phyloP scores from a whole-genome alignment of 2,113 vertebrate species.

The Dipodomys merriami region DNA sequence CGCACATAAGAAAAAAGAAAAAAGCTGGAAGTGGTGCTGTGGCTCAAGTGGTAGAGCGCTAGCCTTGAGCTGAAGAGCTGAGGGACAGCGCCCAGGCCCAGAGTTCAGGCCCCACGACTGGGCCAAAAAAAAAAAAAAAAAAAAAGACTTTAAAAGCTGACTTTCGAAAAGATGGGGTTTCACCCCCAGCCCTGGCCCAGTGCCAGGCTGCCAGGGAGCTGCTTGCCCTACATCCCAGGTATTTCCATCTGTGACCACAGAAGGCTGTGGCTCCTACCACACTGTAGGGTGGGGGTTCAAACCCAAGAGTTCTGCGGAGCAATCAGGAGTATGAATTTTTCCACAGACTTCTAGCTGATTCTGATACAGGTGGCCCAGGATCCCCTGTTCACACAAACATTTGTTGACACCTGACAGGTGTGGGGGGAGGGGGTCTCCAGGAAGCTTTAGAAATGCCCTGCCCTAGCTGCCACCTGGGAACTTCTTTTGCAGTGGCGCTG shows the following conservation, averaged over 20 bases:
- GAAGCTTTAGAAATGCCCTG: slow-evolving; percentile 11
- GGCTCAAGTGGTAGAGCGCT: too few species aligned
- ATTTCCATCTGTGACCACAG: background rate
- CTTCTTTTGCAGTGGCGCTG: background rate
- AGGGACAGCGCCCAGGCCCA: too few species aligned
- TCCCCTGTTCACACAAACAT: background rate
- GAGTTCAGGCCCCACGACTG: too few species aligned
- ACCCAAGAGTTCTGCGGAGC: background rate
- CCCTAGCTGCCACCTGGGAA: background rate
- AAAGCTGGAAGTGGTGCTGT: too few species aligned
- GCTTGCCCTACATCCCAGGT: background rate
- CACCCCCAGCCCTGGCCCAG: background rate
- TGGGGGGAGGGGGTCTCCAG: background rate
- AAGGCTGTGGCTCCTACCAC: background rate
- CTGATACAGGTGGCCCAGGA: background rate
- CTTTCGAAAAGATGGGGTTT: slow-evolving; percentile 34
- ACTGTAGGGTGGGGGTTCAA: background rate
- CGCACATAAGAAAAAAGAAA: too few species aligned
- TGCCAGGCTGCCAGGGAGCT: background rate
- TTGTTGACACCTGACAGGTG: background rate
- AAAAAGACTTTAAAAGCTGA: slow-evolving; percentile 46
- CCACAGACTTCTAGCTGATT: slow-evolving; percentile 1
- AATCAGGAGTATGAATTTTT: slow-evolving; percentile 7
- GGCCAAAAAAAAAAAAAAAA: too few species aligned
- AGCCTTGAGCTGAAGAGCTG: too few species aligned